Percentiles rank a stretch among this genome's conserved stretches.
These are phyloP conservation scores for Drosophila insularis DNA, from an alignment of 1,140 invertebrate species.

Conservation along the genomic window DNA sequence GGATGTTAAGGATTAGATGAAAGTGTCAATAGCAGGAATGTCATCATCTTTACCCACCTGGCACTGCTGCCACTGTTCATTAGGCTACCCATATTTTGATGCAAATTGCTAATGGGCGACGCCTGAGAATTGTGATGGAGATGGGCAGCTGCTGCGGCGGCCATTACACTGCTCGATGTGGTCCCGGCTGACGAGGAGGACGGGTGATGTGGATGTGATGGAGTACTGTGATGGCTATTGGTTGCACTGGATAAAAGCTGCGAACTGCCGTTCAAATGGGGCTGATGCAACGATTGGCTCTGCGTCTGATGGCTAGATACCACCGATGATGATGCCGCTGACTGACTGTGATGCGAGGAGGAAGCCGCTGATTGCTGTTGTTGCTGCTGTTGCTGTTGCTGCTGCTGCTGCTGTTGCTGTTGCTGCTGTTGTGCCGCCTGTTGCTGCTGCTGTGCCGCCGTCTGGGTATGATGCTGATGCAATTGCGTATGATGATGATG, in stretches of 20 bases:
- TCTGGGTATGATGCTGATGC: slow-evolving; percentile 55
- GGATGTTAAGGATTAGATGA: not conserved
- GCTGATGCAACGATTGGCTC: slow-evolving; percentile 46
- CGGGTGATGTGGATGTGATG: slow-evolving; percentile 44
- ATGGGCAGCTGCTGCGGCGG: slow-evolving; percentile 75
- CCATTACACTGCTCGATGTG: slow-evolving; percentile 73
- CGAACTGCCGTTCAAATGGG: slow-evolving; percentile 67
- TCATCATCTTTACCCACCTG: slow-evolving; percentile 50
- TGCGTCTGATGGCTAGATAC: slow-evolving; percentile 19
- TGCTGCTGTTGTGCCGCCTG: slow-evolving; percentile 42
- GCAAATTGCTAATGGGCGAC: slow-evolving; percentile 79
- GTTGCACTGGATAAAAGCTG: slow-evolving; percentile 38
- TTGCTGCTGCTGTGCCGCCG: slow-evolving; percentile 32
- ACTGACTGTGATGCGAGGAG: slow-evolving; percentile 48
- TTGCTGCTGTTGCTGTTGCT: slow-evolving; percentile 47
- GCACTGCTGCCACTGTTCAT: slow-evolving; percentile 82
- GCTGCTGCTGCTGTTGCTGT: slow-evolving; percentile 46
- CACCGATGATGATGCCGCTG: slow-evolving; percentile 7
- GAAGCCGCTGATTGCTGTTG: slow-evolving; percentile 40
- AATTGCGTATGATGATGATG: slow-evolving; percentile 59
- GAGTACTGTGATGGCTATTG: slow-evolving; percentile 40
- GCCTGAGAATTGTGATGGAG: slow-evolving; percentile 78
- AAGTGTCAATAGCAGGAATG: not conserved
- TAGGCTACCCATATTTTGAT: slow-evolving; percentile 81
- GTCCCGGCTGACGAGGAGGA: slow-evolving; percentile 32